phyloP scores from a whole-genome alignment of 2,797 vertebrate species.

The Poeciliopsis turneri region DNA sequence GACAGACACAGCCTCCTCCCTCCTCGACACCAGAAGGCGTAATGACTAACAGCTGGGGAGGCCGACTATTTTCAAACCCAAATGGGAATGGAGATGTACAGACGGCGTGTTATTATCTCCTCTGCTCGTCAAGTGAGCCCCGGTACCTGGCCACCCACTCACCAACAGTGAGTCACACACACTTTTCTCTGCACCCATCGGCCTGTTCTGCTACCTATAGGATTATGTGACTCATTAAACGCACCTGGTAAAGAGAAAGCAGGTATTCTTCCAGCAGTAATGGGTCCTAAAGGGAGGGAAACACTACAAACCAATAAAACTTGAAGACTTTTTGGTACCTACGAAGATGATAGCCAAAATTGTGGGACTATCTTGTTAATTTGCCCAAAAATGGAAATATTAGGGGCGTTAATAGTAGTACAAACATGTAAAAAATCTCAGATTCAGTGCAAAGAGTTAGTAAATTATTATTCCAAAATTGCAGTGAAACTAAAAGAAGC shows the following conservation, averaged over 20 bases:
- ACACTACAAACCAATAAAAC: constrained; percentile 6
- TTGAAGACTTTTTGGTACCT: background rate
- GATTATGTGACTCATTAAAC: constrained; percentile 58
- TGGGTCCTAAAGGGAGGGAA: constrained; percentile 1
- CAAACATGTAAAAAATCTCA: background rate
- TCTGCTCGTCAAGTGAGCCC: constrained; percentile 59
- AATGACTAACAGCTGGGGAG: constrained; percentile 76
- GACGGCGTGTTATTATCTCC: constrained; percentile 70
- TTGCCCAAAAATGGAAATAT: background rate
- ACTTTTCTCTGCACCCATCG: constrained; percentile 24
- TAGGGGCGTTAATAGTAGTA: background rate
- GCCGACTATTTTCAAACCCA: constrained; percentile 67
- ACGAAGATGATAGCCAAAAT: background rate
- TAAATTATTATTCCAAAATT: constrained; percentile 13
- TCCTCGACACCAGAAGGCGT: constrained; percentile 39
- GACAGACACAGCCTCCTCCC: constrained; percentile 54
- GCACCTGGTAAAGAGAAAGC: constrained; percentile 29
- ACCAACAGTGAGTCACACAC: constrained; percentile 67
- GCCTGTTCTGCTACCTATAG: constrained; percentile 29
- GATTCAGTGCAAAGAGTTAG: constrained; percentile 13
- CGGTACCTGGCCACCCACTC: constrained; percentile 77
- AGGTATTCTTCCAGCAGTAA: constrained; percentile 15
- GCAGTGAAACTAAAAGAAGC: constrained; percentile 18
- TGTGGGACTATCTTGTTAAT: background rate
- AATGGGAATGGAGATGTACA: constrained; percentile 67